These are phyloP conservation scores for Agonopterix heracliana DNA, from an alignment of 2,888 invertebrate genomes.

Conservation along the genomic window DNA sequence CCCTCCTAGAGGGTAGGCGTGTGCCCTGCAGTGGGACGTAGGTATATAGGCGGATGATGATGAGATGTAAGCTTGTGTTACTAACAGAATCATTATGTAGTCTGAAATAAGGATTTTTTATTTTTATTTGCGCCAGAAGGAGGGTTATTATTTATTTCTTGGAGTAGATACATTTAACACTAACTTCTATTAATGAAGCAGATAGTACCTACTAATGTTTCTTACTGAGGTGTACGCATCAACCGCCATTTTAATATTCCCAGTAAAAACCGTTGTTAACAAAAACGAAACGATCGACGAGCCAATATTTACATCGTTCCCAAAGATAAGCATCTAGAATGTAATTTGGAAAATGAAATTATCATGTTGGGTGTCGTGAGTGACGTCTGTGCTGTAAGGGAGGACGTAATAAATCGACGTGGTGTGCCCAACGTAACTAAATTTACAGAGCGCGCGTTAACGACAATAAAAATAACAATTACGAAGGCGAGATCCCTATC, in stretches of 20 bases:
- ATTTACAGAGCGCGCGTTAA: constrained; percentile 44
- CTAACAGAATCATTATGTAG: no score
- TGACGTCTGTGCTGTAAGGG: constrained; percentile 32
- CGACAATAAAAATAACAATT: constrained; percentile 55
- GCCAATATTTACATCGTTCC: constrained; percentile 22
- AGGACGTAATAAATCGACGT: constrained; percentile 40
- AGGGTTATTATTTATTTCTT: neutral
- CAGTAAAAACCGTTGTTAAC: constrained; percentile 8
- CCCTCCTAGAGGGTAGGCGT: no score
- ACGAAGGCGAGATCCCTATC: constrained; percentile 48
- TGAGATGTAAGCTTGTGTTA: no score
- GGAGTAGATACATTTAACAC: constrained; percentile 33
- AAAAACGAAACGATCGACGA: constrained; percentile 15
- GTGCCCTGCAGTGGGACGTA: no score
- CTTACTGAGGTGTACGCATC: neutral
- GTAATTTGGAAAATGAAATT: constrained; percentile 58
- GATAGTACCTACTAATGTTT: neutral
- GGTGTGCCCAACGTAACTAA: constrained; percentile 42
- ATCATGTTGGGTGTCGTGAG: constrained; percentile 41
- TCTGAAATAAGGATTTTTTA: neutral
- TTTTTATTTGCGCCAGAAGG: no score
- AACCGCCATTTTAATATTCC: neutral
- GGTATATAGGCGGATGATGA: no score
- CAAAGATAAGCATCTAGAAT: constrained; percentile 42
- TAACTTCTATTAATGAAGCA: neutral